Conservation (phyloP, 2,888 invertebrate species). For the Hypomecis atomaria region DNA sequence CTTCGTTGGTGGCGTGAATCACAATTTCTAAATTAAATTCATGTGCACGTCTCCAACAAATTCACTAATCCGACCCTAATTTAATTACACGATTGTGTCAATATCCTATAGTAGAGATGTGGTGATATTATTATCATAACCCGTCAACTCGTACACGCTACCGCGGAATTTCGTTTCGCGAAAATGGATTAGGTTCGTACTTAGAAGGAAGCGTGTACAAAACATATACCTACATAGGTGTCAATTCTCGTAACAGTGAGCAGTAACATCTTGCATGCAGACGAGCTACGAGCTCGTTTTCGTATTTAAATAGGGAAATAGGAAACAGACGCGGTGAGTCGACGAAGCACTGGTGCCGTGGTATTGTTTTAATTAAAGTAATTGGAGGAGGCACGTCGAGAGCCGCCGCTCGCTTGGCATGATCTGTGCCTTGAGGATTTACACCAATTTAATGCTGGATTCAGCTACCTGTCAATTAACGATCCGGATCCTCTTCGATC, state of each 20-base stretch:
- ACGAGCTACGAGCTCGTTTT: conserved; percentile 79
- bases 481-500: conserved; percentile 63
- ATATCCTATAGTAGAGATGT: conserved; percentile 34
- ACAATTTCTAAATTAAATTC: conserved; percentile 27
- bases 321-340: conserved; percentile 82
- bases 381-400: conserved; percentile 83
- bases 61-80: conserved; percentile 33
- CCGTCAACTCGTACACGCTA: conserved; percentile 29
- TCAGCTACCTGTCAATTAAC: conserved; percentile 78
- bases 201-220: conserved; percentile 47
- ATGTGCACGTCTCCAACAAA: conserved; percentile 31
- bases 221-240: conserved; percentile 44
- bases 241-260: conserved; percentile 63
- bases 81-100: conserved; percentile 36
- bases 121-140: conserved; percentile 47
- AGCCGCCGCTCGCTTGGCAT: conserved; percentile 76
- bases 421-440: conserved; percentile 84
- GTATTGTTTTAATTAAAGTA: conserved; percentile 85
- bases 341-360: conserved; percentile 79
- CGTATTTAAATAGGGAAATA: conserved; percentile 84
- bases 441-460: conserved; percentile 80
- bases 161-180: conserved; percentile 30
- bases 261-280: conserved; percentile 79
- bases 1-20: conserved; percentile 28
- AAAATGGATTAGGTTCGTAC: conserved; percentile 49